phyloP scores from a whole-genome alignment of 2,888 invertebrate genomes.

The Schrankia costaestrigalis region DNA sequence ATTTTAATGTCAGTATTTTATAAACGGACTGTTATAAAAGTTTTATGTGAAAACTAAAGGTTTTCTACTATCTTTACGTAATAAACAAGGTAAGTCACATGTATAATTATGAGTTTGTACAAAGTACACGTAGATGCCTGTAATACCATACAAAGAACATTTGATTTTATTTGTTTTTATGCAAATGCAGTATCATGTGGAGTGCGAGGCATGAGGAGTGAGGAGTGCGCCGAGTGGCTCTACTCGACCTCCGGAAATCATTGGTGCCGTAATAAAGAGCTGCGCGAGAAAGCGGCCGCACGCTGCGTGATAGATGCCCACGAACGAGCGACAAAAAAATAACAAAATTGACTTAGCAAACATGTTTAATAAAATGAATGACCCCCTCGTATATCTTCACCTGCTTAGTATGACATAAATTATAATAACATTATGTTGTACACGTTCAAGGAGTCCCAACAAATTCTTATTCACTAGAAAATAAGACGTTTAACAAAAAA shows the following conservation, averaged over 20 bases:
- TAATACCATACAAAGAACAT: conserved; percentile 21
- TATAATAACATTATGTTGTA: conserved; percentile 80
- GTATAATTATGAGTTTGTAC: conserved; percentile 10
- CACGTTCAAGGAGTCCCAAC: conserved; percentile 76
- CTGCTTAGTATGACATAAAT: conserved; percentile 80
- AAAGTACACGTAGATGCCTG: conserved; percentile 3
- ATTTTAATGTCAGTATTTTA: too few relatives aligned
- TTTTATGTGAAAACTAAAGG: too few relatives aligned
- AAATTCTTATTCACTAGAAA: conserved; percentile 77
- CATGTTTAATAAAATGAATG: conserved; percentile 80
- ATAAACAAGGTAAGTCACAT: conserved; percentile 16
- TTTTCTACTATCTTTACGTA: too few relatives aligned
- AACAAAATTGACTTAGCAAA: conserved; percentile 79
- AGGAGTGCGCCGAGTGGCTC: conserved; percentile 24
- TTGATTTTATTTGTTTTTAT: conserved; percentile 28
- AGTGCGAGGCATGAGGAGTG: conserved; percentile 13
- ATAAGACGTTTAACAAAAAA: conserved; percentile 72
- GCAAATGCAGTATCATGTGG: conserved; percentile 34
- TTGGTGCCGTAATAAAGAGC: conserved; percentile 72
- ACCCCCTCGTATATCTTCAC: conserved; percentile 79
- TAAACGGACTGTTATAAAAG: too few relatives aligned
- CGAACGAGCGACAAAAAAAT: conserved; percentile 72
- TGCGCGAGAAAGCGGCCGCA: conserved; percentile 72
- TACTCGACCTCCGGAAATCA: conserved; percentile 68
- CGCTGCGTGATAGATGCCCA: conserved; percentile 78